These are phyloP conservation scores for Pseudorectes ferrugineus DNA, from an alignment of 2,113 vertebrate species.

Conservation along the genomic window DNA sequence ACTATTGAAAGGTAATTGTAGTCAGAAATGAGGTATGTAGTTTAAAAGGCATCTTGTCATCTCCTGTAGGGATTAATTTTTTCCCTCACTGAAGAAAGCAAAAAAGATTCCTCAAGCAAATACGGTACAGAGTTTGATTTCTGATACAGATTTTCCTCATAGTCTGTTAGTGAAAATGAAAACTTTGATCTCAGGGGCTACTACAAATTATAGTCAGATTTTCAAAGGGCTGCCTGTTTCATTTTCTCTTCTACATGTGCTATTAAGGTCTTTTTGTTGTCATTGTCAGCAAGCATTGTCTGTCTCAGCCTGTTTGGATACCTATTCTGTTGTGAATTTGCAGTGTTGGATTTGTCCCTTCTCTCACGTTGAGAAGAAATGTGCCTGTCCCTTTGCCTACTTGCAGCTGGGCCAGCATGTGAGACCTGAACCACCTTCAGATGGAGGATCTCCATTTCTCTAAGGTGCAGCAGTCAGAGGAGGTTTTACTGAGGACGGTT, in stretches of 20 bases:
- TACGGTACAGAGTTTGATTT: background rate
- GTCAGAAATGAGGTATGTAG: conserved; percentile 59
- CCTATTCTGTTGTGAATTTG: background rate
- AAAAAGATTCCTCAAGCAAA: background rate
- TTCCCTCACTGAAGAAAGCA: conserved; percentile 15
- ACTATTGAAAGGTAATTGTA: conserved; percentile 66
- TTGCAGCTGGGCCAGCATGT: background rate
- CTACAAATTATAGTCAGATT: background rate
- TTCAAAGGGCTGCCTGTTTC: background rate
- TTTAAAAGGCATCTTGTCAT: conserved; percentile 57
- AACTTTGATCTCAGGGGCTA: background rate
- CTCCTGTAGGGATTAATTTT: conserved; percentile 59
- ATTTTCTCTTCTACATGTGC: background rate
- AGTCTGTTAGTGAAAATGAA: background rate
- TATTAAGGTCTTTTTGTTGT: background rate
- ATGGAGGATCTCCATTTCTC: background rate
- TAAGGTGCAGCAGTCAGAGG: background rate
- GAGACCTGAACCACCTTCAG: background rate
- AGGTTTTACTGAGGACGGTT: background rate
- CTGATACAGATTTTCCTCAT: background rate
- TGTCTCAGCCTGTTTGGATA: background rate
- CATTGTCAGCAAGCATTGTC: background rate
- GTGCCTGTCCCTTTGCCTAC: background rate
- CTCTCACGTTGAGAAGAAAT: background rate
- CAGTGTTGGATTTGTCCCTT: background rate